A percentile compares a stretch with the other conserved stretches of the same genome.
phyloP scores from a whole-genome alignment of 1,140 invertebrate species.

The Drosophila tropicalis region DNA sequence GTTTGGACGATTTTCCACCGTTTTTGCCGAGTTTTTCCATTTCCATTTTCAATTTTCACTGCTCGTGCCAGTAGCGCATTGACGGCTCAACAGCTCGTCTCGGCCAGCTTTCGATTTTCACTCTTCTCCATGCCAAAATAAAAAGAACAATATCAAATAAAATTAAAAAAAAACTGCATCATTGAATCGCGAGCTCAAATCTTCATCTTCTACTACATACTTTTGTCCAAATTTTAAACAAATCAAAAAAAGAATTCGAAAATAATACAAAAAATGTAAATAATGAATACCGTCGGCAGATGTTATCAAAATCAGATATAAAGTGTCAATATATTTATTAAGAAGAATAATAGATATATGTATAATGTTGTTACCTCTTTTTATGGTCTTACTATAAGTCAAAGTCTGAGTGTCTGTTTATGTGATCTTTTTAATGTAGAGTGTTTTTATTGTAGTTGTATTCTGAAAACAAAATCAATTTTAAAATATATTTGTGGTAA shows the following conservation, averaged over 20 bases:
- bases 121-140: conserved; percentile 30
- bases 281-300: conserved; percentile 52
- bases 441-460: conserved; percentile 25
- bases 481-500: not conserved
- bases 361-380: conserved; percentile 32
- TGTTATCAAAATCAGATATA: not conserved
- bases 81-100: conserved; percentile 82
- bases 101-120: conserved; percentile 64
- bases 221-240: conserved; percentile 10
- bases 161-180: not conserved
- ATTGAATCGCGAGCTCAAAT: conserved; percentile 32
- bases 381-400: conserved; percentile 43
- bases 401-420: conserved; percentile 43
- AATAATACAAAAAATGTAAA: conserved; percentile 20
- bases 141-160: conserved; percentile 8
- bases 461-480: not conserved
- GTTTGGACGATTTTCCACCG: conserved; percentile 71
- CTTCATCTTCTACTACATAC: conserved; percentile 1
- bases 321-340: not conserved
- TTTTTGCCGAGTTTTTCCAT: conserved; percentile 72
- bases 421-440: conserved; percentile 31
- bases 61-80: conserved; percentile 79
- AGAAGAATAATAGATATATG: not conserved
- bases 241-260: conserved; percentile 1
- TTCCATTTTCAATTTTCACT: conserved; percentile 80